Base-by-base conservation (phyloP, 2,888 invertebrate genomes). In the Pseudoips prasinana region DNA sequence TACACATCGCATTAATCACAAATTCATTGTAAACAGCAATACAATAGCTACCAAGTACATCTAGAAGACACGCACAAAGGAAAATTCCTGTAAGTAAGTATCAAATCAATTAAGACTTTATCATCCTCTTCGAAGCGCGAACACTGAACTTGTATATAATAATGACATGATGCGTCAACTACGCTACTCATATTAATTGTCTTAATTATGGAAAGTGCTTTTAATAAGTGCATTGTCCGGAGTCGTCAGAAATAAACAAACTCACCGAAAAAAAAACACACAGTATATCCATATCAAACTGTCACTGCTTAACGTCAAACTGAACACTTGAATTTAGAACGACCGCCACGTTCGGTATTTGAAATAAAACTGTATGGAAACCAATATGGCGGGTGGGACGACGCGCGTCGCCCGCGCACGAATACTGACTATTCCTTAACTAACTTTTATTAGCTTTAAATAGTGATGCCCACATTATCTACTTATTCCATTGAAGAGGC, bases 391-490 rank as follows among this genome's bases (percentile, higher is more conserved):
- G 53, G 60, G 32, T 14, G 14, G 40, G 48, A 64, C 75, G 70
- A 66, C 71, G 54, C 54, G 62, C 81, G 67, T 56, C 81, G 75
- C 79, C 73, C 61, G 82, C 81, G 86, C 82, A 79, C 69, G 71
- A 59, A 62, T 72, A 68, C 77, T 68, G 89, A 91, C 91, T 91
- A 82, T 79, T 86, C 83, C 87, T 87, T 90, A 90, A 90, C 89
- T 74, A 86, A 80, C 75, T 85, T 90, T 91, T 91, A 91, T 91
- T 91, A 91, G 87, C 88, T 90, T 91, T 90, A 91, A 91, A 91
- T 91, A 91, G 91, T 79, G 76, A 76, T 80, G 80, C 82, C 77
- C 82, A 84, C 73, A 85, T 88, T 88, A 90, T 89, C 89, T 90
- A 89, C 87, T 89, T 89, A 90, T 84, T 89, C 75, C 76, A 90